A percentile compares a stretch with the other conserved stretches of the same genome.
Conservation (phyloP, 1,140 invertebrate species). For the Drosophila albomicans region DNA sequence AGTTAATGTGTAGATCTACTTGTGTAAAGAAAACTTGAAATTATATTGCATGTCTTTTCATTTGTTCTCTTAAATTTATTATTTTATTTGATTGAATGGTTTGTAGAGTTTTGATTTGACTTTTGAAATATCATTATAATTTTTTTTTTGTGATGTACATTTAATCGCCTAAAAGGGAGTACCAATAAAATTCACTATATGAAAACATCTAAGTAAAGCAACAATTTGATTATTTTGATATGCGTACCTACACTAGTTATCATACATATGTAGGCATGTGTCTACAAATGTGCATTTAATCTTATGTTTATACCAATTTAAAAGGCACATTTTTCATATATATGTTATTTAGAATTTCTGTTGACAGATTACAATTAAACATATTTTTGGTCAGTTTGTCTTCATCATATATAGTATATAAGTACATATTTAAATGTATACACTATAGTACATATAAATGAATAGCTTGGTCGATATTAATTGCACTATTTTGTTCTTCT, state of each 20-base stretch:
- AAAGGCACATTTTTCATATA: conserved; percentile 52
- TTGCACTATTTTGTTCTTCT: conserved; percentile 27
- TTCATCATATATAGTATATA: conserved; percentile 13
- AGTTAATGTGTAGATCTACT: conserved; percentile 35
- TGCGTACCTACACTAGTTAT: not conserved
- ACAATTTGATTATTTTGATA: conserved; percentile 23
- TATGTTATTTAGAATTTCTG: conserved; percentile 49
- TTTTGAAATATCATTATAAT: too few relatives aligned
- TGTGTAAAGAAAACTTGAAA: conserved; percentile 55
- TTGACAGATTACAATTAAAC: conserved; percentile 23
- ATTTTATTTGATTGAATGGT: conserved; percentile 42
- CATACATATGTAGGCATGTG: conserved; percentile 1
- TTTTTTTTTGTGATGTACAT: conserved; percentile 22
- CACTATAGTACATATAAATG: conserved; percentile 1
- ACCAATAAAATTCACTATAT: conserved; percentile 47
- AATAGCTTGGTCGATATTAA: conserved; percentile 46
- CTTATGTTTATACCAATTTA: conserved; percentile 42
- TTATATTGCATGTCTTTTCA: conserved; percentile 62
- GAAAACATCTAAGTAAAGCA: conserved; percentile 42
- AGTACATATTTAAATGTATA: not conserved
- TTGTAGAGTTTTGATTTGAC: conserved; percentile 31
- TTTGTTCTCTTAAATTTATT: conserved; percentile 39
- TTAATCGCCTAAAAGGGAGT: conserved; percentile 27
- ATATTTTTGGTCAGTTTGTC: conserved; percentile 45
- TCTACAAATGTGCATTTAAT: conserved; percentile 18